A percentile compares a stretch with the other conserved stretches of the same genome.
phyloP scores from a whole-genome alignment of 2,888 invertebrate species.

The Coremacera marginata region DNA sequence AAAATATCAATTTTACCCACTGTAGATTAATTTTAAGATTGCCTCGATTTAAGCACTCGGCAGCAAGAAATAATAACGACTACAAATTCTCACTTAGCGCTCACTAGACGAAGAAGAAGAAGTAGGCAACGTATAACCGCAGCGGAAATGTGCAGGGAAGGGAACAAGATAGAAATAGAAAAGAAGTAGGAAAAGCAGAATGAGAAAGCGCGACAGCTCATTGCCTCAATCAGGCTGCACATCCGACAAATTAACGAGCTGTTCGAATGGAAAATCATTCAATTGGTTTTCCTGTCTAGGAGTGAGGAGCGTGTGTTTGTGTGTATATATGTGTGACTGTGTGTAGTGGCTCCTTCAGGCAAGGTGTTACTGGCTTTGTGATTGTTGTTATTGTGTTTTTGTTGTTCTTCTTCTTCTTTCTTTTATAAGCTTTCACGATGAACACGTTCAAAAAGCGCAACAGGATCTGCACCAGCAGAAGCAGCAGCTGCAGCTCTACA shows the following conservation, averaged over 20 bases:
- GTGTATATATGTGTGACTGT: neutral
- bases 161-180: neutral
- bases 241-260: slow-evolving; percentile 43
- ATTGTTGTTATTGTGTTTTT: neutral
- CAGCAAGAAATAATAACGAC: neutral
- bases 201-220: slow-evolving; percentile 2
- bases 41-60: neutral
- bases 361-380: neutral
- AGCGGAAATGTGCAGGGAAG: no score
- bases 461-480: neutral
- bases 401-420: neutral
- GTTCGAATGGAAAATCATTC: slow-evolving; percentile 45
- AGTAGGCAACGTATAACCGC: no score
- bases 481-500: slow-evolving; percentile 12
- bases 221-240: slow-evolving; percentile 21
- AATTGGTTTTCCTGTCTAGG: slow-evolving; percentile 41
- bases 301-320: neutral
- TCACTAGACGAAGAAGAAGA: neutral
- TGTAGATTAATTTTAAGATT: neutral
- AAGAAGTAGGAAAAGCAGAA: neutral
- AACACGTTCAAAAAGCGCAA: slow-evolving; percentile 13
- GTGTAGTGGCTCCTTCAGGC: neutral
- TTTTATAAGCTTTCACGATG: neutral
- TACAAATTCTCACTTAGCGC: slow-evolving; percentile 2
- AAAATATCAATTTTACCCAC: neutral